Conservation (phyloP, 2,888 invertebrate genomes). For the Microplitis manilae region DNA sequence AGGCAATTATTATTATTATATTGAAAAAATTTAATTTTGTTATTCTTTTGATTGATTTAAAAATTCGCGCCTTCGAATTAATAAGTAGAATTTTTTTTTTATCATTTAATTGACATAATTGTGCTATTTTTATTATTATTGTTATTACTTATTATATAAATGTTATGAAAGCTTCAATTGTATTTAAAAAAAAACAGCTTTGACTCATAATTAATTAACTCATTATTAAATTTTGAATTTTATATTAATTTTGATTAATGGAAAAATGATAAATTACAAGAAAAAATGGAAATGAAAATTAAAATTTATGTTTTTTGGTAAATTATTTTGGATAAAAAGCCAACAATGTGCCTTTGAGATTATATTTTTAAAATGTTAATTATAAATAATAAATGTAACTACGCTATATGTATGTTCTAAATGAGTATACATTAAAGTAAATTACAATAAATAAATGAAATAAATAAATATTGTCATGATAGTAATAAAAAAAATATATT, state of each 20-base stretch:
- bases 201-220: not conserved
- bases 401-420: no score
- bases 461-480: no score
- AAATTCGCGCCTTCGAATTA: not conserved
- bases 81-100: not conserved
- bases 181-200: not conserved
- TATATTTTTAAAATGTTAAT: no score
- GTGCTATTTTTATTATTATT: slow-evolving; percentile 9
- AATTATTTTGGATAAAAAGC: no score
- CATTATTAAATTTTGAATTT: not conserved
- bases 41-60: slow-evolving; percentile 1
- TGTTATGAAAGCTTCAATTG: not conserved
- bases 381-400: no score
- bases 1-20: slow-evolving; percentile 3
- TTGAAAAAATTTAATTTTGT: not conserved
- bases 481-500: no score
- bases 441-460: no score
- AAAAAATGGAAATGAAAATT: not conserved
- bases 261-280: no score
- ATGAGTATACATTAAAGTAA: no score
- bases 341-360: no score
- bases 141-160: not conserved
- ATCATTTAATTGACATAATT: not conserved
- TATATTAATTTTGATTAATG: not conserved
- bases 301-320: not conserved